Evolutionary conservation across 2,888 invertebrate species (phyloP), one percentile per base, ranked within the genome.

Genomic region (Nemotelus pantherinus): DNA sequence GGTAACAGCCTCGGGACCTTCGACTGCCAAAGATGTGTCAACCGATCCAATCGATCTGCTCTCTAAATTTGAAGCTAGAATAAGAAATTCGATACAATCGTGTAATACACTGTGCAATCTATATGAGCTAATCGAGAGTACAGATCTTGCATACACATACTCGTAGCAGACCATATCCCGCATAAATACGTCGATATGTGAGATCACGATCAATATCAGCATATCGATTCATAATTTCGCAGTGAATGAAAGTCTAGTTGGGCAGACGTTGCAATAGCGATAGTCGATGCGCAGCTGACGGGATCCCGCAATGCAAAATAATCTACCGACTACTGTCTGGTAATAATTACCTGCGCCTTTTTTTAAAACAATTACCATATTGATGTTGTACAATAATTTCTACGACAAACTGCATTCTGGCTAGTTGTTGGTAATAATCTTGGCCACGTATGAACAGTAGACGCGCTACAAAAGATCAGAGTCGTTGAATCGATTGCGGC

Each of bases 281-380:
- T 70, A 41, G 70, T 55, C 5, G 10, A 43, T 43, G 39, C 63
- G 63, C 43, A 43, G 43, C 5, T 43, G 43, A 63, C 6, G 10
- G n/a, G 39, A 63, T 39, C 43, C 4, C 9, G 3, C 3, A 3
- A 72, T 58, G 47, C 7, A 60, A 25, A 48, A 47, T 25, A 47
- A 57, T 25, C 10, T 7, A 5, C 3, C 25, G 63, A 39, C 43
- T 9, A 43, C 63, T 63, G 63, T 39, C 72, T 58, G 60, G 47
- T 41, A 60, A 70, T 78, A 78, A 78, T 78, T 78, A 78, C 65
- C 68, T 47, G 58, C 72, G 57, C 45, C 58, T 71, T 76, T 71
- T 57, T 68, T 65, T 39, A 25, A 78, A 78, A 78, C 78, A 78
- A 78, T 78, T 78, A 78, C 78, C 76, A 78, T 78, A 71, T 65